Conservation (phyloP, 2,888 invertebrate genomes). For the Nomada ferruginata region DNA sequence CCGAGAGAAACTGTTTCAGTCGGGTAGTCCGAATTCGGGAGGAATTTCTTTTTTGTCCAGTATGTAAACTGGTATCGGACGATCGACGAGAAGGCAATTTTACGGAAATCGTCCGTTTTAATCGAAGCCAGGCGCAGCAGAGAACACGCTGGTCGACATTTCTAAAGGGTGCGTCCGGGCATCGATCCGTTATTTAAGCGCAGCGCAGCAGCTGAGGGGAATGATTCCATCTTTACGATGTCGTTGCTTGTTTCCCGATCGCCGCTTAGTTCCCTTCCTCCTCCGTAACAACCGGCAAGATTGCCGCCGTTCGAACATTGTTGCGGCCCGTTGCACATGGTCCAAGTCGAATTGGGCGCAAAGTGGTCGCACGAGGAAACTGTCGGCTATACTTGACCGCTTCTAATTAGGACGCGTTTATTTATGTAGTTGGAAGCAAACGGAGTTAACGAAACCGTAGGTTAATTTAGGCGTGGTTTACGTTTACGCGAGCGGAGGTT, state of each 20-base stretch:
- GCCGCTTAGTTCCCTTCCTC: conserved; percentile 45
- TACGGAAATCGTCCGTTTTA: conserved; percentile 16
- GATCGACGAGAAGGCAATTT: too few species aligned
- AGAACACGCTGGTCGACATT: conserved; percentile 62
- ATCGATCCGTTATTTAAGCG: conserved; percentile 63
- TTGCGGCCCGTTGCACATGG: conserved; percentile 22
- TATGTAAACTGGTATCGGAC: background rate
- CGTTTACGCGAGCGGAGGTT: background rate
- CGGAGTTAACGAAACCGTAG: background rate
- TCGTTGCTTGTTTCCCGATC: conserved; percentile 56
- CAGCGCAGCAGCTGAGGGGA: conserved; percentile 53
- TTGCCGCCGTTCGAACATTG: conserved; percentile 31
- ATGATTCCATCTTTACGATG: conserved; percentile 61
- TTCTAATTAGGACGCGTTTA: background rate
- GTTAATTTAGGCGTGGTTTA: background rate
- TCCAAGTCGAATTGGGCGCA: conserved; percentile 38
- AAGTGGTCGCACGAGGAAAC: background rate
- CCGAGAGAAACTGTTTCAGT: too few species aligned
- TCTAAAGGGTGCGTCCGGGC: conserved; percentile 53
- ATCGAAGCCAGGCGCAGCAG: background rate
- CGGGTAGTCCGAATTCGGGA: too few species aligned
- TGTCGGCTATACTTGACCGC: too few species aligned
- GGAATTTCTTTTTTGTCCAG: too few species aligned
- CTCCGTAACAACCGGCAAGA: conserved; percentile 59
- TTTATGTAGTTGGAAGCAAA: background rate